Conservation (phyloP, 1,140 invertebrate genomes). For the Dendrolimus kikuchii region DNA sequence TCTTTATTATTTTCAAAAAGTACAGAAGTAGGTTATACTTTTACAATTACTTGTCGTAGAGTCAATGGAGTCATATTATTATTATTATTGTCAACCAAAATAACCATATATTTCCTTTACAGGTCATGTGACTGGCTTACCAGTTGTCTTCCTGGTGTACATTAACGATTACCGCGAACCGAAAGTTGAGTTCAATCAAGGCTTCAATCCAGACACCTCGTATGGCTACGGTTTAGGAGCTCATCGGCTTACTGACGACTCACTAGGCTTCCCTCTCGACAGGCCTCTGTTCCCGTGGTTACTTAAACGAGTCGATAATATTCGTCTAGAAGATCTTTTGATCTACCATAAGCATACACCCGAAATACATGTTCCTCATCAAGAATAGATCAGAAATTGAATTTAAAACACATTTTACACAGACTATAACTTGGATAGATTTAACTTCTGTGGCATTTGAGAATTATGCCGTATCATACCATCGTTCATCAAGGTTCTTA, state of each 20-base stretch:
- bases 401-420: background rate
- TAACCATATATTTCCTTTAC: constrained; percentile 7
- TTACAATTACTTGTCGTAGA: no score
- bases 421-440: no score
- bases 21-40: no score
- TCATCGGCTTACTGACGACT: constrained; percentile 50
- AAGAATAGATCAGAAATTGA: constrained; percentile 6
- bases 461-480: no score
- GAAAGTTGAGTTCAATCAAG: constrained; percentile 24
- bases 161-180: constrained; percentile 67
- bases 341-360: constrained; percentile 76
- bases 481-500: no score
- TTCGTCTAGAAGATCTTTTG: constrained; percentile 73
- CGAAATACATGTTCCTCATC: constrained; percentile 41
- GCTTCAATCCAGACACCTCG: constrained; percentile 24
- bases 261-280: constrained; percentile 79
- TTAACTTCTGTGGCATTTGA: no score
- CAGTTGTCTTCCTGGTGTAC: constrained; percentile 77
- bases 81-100: background rate
- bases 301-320: constrained; percentile 74
- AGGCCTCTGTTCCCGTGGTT: constrained; percentile 72
- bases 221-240: constrained; percentile 57
- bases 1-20: no score
- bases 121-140: constrained; percentile 73
- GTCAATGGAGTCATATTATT: no score